These are phyloP conservation scores for Peromyscus eremicus DNA, from an alignment of 2,797 vertebrate genomes.

Conservation along the genomic window DNA sequence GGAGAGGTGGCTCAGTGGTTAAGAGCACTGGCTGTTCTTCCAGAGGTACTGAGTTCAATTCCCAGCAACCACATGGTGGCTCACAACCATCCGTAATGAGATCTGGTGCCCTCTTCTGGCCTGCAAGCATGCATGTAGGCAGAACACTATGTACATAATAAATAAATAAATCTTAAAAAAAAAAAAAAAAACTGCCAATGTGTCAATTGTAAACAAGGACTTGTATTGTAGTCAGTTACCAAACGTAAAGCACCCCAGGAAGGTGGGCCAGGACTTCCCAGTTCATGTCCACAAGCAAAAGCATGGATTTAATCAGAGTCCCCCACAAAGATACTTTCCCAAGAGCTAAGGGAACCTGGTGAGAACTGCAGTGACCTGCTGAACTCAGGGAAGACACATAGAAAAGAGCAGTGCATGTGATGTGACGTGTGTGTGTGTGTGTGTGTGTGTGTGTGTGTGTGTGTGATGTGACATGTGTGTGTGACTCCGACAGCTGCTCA, in stretches of 20 bases:
- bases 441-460: too few relatives aligned
- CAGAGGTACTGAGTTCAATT: too few relatives aligned
- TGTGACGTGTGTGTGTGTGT: not conserved
- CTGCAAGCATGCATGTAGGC: too few relatives aligned
- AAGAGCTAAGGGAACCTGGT: not conserved
- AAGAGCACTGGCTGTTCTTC: too few relatives aligned
- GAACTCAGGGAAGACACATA: not conserved
- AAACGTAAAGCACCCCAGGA: constrained; percentile 7
- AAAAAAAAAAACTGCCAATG: constrained; percentile 2
- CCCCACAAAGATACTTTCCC: not conserved
- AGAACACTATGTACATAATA: too few relatives aligned
- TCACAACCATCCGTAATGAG: too few relatives aligned
- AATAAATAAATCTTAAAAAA: too few relatives aligned
- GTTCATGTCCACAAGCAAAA: not conserved
- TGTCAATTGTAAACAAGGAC: constrained; percentile 7
- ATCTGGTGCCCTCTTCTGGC: too few relatives aligned
- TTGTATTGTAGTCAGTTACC: constrained; percentile 33
- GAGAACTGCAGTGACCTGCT: not conserved
- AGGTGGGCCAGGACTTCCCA: not conserved
- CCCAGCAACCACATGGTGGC: too few relatives aligned
- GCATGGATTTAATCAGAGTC: not conserved
- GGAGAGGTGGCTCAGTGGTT: too few relatives aligned
- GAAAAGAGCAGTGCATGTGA: not conserved
- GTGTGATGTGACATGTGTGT: too few relatives aligned
- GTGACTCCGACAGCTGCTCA: not conserved